phyloP scores from a whole-genome alignment of 2,113 vertebrate species.

The Dolichallabes microphthalmus region DNA sequence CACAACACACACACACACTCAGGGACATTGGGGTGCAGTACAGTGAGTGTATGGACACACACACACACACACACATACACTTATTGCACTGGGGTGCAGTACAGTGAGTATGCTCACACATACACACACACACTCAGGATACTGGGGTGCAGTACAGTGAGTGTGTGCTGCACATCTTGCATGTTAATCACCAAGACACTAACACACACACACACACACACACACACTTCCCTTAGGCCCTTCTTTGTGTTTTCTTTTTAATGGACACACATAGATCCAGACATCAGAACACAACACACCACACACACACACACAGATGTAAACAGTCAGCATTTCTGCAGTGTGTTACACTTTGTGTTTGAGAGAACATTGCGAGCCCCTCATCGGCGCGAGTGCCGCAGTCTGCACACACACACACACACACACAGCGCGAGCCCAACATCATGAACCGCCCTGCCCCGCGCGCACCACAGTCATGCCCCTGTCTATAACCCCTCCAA shows the following conservation, averaged over 20 bases:
- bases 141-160: conserved; percentile 38
- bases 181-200: conserved; percentile 46
- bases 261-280: background rate
- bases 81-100: no score
- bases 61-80: no score
- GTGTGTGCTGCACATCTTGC: conserved; percentile 38
- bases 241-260: no score
- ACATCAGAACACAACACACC: background rate
- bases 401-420: conserved; percentile 17
- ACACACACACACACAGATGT: background rate
- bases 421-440: conserved; percentile 11
- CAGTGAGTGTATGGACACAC: no score
- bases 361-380: conserved; percentile 37
- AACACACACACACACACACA: conserved; percentile 23
- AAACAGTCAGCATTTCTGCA: conserved; percentile 23
- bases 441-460: conserved; percentile 26
- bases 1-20: background rate
- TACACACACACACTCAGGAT: conserved; percentile 17
- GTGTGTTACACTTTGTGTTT: conserved; percentile 31
- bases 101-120: background rate
- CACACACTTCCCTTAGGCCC: background rate
- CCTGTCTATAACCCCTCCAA: background rate
- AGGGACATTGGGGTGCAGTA: no score
- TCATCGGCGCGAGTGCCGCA: conserved; percentile 28
- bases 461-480: background rate